Conservation (phyloP, 2,113 vertebrate genomes). For the Cheilinus undulatus region DNA sequence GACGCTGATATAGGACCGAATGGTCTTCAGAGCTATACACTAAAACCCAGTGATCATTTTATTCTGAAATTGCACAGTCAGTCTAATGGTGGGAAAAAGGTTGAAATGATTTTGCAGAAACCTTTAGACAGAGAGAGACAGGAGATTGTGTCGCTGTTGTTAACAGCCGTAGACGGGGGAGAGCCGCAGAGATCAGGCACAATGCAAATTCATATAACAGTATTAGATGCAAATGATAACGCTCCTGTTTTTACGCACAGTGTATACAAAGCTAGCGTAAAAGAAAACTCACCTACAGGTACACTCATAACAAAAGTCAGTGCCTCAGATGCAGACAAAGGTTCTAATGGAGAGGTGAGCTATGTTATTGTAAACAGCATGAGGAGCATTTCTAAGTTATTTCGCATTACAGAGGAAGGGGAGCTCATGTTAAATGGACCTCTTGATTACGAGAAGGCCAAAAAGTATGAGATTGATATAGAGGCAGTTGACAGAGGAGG, state of each 20-base stretch:
- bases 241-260: slow-evolving; percentile 71
- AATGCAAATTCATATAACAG: slow-evolving; percentile 56
- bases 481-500: slow-evolving; percentile 80
- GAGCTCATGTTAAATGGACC: slow-evolving; percentile 53
- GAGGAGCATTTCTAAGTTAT: slow-evolving; percentile 53
- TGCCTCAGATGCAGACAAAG: slow-evolving; percentile 80
- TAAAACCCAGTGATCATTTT: slow-evolving; percentile 75
- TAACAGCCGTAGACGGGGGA: slow-evolving; percentile 70
- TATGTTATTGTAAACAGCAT: slow-evolving; percentile 71
- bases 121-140: slow-evolving; percentile 66
- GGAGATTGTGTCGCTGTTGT: slow-evolving; percentile 37
- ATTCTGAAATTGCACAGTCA: slow-evolving; percentile 61
- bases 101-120: slow-evolving; percentile 69
- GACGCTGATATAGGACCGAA: slow-evolving; percentile 84
- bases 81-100: slow-evolving; percentile 59
- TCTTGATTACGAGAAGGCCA: slow-evolving; percentile 79
- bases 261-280: slow-evolving; percentile 75
- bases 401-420: slow-evolving; percentile 62
- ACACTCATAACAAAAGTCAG: slow-evolving; percentile 62
- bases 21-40: slow-evolving; percentile 78
- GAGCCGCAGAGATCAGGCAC: slow-evolving; percentile 58
- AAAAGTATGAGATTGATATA: slow-evolving; percentile 70
- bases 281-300: slow-evolving; percentile 66
- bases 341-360: slow-evolving; percentile 67
- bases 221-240: slow-evolving; percentile 74